Conservation (phyloP, 2,113 vertebrate species). For the Phalacrocorax carbo region DNA sequence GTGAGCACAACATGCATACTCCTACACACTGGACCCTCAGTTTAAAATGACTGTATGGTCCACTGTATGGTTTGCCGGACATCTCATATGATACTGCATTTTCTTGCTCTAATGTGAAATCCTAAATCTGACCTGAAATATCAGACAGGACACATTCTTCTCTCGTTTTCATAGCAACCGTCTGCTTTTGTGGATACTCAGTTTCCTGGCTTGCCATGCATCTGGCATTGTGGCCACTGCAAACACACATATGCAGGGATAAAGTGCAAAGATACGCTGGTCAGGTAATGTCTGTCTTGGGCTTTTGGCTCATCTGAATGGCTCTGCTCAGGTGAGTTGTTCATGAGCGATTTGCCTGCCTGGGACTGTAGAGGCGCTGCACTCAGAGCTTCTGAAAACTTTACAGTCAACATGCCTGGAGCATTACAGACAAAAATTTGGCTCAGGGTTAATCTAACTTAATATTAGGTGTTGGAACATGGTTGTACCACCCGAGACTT, state of each 20-base stretch:
- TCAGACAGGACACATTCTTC: neutral
- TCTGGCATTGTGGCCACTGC: neutral
- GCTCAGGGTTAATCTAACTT: neutral
- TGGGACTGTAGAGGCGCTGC: neutral
- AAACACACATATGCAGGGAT: neutral
- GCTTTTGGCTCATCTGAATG: neutral
- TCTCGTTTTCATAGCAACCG: neutral
- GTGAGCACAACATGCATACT: fast-evolving
- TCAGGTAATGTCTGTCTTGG: neutral
- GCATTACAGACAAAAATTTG: neutral
- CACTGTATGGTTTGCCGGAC: neutral
- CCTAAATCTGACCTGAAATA: neutral
- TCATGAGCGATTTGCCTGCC: fast-evolving
- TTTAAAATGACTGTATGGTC: neutral
- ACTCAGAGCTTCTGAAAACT: neutral
- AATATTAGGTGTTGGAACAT: neutral
- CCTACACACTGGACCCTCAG: neutral
- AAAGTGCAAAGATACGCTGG: neutral
- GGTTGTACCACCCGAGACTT: neutral
- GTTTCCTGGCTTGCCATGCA: neutral
- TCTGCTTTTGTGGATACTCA: neutral
- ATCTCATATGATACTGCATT: neutral
- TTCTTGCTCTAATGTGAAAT: neutral
- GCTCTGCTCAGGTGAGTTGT: neutral
- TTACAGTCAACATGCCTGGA: neutral